These are phyloP conservation scores for Pachliopta kotzebuea DNA, from an alignment of 2,888 invertebrate species.

Conservation along the genomic window DNA sequence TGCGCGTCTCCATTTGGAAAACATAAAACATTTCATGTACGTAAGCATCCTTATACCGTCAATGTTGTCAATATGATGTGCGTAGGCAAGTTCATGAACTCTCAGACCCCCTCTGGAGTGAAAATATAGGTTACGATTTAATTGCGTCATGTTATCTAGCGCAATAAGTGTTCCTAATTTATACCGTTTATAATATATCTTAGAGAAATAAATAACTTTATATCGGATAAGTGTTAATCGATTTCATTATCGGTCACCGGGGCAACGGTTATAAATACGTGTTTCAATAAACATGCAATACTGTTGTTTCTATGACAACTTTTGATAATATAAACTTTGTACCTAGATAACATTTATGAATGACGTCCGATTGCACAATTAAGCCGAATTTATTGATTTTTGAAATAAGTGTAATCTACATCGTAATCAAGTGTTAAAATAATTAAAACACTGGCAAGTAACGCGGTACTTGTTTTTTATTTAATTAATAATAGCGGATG, in stretches of 20 bases:
- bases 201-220: constrained; percentile 12
- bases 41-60: constrained; percentile 1
- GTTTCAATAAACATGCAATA: constrained; percentile 7
- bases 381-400: no score
- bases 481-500: no score
- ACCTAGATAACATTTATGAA: neutral
- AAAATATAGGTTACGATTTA: constrained; percentile 13
- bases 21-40: neutral
- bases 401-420: no score
- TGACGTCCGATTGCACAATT: neutral
- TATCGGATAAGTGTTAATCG: constrained; percentile 14
- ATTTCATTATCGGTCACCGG: constrained; percentile 15
- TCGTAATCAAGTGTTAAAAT: no score
- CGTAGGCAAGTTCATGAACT: constrained; percentile 23
- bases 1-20: no score
- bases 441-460: no score
- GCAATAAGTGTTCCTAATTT: constrained; percentile 21
- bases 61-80: constrained; percentile 9
- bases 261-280: neutral
- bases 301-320: constrained; percentile 19
- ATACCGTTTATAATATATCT: constrained; percentile 6
- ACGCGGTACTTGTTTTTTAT: no score
- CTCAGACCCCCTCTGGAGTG: constrained; percentile 22
- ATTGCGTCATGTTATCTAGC: constrained; percentile 28
- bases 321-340: neutral